Base-by-base conservation (phyloP, 2,797 vertebrate genomes). In the Gephyroberyx darwinii region DNA sequence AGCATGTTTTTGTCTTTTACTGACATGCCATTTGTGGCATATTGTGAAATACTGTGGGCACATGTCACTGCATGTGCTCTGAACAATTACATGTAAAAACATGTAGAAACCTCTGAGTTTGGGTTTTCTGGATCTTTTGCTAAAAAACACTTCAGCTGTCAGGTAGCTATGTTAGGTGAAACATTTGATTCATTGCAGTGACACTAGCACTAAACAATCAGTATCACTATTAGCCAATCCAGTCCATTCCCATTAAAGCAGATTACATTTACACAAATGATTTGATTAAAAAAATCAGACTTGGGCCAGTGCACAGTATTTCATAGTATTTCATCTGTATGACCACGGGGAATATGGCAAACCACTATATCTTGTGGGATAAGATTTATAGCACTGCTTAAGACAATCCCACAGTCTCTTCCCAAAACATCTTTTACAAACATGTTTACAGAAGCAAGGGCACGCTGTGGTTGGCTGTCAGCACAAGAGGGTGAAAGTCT, bases 1-100 rank as follows among this genome's bases (percentile, higher is more conserved):
- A 51, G 22, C 8, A 22, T 51, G 2, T 51, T 19, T 12, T 8
- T 8, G 8, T 6, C 50, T 35, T 5, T 33, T 51, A 51, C 22
- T 4, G 4, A 20, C 20, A 52, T 72, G 78, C 63, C 64, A 51
- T 7, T 4, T 65, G 69, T 31, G 69, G 73, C 53, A 26, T 22
- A 2, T 10, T 14, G 14, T 54, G 9, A 70, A 53, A 56, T 60
- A 39, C 62, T 51, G 41, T 7, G 7, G 1, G 0, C 30, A 64
- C 22, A 17, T 17, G 16, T 51, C 9, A 22, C 14, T 14, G 43
- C 50, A 9, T 9, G 19, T 52, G 22, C 19, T 17, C 41, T 55
- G 37, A 52, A 31, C 20, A 50, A 53, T 20, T 41, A 13, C 9
- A 65, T 16, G 9, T 14, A 20, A n/a, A 37, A 37, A 43, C 48